Evolutionary conservation across 2,888 invertebrate genomes (phyloP).

Genomic region (Macrosiphum euphorbiae): DNA sequence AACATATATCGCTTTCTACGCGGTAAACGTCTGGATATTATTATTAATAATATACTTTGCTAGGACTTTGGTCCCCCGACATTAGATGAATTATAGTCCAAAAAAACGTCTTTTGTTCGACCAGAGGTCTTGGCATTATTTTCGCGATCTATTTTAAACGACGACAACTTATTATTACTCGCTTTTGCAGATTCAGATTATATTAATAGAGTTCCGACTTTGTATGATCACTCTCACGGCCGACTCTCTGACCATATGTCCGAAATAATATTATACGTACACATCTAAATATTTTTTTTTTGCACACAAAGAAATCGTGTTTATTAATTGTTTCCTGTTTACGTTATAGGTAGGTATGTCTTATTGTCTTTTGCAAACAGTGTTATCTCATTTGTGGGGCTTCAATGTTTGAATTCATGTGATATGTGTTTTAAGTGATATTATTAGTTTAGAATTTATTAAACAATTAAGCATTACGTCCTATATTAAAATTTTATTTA

Average conservation of each 20-base stretch:
- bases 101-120: background rate
- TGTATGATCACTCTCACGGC: background rate
- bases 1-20: background rate
- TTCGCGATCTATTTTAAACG: background rate
- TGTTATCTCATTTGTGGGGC: background rate
- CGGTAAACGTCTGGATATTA: background rate
- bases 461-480: background rate
- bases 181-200: background rate
- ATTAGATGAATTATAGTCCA: background rate
- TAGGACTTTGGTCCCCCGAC: background rate
- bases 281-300: background rate
- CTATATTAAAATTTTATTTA: background rate
- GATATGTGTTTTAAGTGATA: background rate
- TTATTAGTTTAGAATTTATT: background rate
- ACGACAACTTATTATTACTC: background rate
- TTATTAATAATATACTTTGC: background rate
- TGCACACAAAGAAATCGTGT: background rate
- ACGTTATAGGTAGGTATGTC: background rate
- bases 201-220: background rate
- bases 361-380: background rate
- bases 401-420: background rate
- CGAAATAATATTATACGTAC: background rate
- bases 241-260: background rate
- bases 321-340: background rate
- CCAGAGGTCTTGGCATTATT: background rate